Percentiles rank a stretch among this genome's conserved stretches.
Evolutionary conservation across 2,113 vertebrate genomes (phyloP).

Genomic region (Coryphaenoides rupestris): DNA sequence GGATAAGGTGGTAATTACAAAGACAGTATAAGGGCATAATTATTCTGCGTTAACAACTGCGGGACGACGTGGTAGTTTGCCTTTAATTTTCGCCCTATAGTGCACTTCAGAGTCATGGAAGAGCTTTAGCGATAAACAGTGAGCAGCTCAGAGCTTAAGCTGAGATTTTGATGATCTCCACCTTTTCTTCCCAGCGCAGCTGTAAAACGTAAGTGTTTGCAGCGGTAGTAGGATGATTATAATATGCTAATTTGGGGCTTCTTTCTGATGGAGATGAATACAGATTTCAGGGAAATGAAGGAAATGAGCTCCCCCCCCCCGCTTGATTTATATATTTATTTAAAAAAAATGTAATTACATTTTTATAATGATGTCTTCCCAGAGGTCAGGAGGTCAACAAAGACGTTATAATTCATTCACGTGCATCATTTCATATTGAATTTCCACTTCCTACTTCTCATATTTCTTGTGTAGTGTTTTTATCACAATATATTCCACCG

Average conservation of each 20-base stretch:
- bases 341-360: too few relatives aligned
- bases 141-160: constrained; percentile 60
- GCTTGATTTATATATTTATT: constrained; percentile 26
- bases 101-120: constrained; percentile 66
- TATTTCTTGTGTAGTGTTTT: too few relatives aligned
- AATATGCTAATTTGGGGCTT: constrained; percentile 45
- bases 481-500: too few relatives aligned
- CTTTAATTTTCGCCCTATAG: constrained; percentile 37
- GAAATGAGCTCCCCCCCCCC: constrained; percentile 36
- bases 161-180: constrained; percentile 55
- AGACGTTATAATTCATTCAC: neutral
- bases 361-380: constrained; percentile 32
- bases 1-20: constrained; percentile 69
- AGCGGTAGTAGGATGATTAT: constrained; percentile 58
- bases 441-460: too few relatives aligned
- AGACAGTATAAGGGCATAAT: constrained; percentile 61
- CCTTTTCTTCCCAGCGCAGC: too few relatives aligned
- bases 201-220: constrained; percentile 44
- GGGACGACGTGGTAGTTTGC: constrained; percentile 71
- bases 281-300: constrained; percentile 45
- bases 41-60: constrained; percentile 59
- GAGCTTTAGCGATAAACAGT: constrained; percentile 69
- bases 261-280: constrained; percentile 59
- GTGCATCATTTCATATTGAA: too few relatives aligned
- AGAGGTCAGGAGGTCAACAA: constrained; percentile 24